Conservation (phyloP, 2,113 vertebrate genomes). For the Ellobius talpinus region DNA sequence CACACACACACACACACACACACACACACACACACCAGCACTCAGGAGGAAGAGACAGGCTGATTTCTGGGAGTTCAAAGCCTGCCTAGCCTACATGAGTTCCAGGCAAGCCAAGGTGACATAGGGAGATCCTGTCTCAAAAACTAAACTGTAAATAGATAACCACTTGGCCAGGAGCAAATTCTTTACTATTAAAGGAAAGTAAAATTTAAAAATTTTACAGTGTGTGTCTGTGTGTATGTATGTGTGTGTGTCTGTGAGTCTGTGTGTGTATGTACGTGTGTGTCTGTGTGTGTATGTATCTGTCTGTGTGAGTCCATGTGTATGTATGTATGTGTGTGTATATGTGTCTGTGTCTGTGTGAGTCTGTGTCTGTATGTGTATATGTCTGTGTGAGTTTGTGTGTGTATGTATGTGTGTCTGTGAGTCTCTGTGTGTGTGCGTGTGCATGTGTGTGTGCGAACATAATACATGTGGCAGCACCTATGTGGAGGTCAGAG, state of each 20-base stretch:
- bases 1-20: too few relatives aligned
- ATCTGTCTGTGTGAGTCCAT: not conserved
- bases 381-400: accelerated
- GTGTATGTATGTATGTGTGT: not conserved
- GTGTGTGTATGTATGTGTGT: not conserved
- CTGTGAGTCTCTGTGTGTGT: too few relatives aligned
- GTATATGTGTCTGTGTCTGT: not conserved
- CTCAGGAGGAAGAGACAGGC: not conserved
- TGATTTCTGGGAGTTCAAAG: not conserved
- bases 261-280: not conserved
- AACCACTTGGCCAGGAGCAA: not conserved
- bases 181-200: slow-evolving; percentile 24
- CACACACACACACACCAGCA: not conserved
- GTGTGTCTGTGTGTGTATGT: not conserved
- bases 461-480: too few relatives aligned
- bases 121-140: not conserved
- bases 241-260: accelerated
- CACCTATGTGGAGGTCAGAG: not conserved
- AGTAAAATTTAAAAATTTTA: not conserved
- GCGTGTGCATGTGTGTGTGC: not conserved
- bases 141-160: not conserved
- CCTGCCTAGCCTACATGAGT: not conserved
- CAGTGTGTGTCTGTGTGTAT: not conserved
- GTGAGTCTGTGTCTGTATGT: not conserved
- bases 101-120: not conserved